These are phyloP conservation scores for Drosophila histrio DNA, from an alignment of 2,888 invertebrate genomes.

Conservation along the genomic window DNA sequence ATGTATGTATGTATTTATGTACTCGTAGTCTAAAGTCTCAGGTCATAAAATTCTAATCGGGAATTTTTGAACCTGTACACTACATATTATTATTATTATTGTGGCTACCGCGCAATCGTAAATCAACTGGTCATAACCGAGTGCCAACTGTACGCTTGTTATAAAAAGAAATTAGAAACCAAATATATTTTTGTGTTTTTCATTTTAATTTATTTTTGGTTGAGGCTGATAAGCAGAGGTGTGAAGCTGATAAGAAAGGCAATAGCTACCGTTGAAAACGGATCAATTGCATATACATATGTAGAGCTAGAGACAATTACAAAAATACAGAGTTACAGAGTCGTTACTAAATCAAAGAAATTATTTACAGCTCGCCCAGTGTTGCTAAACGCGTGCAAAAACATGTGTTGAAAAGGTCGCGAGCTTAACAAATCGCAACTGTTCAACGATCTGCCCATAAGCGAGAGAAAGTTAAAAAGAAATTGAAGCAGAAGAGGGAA, in stretches of 20 bases:
- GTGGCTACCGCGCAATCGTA: constrained; percentile 52
- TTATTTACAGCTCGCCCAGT: constrained; percentile 67
- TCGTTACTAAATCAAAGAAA: constrained; percentile 38
- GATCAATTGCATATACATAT: constrained; percentile 47
- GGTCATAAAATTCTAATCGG: constrained; percentile 31
- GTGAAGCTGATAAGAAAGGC: constrained; percentile 55
- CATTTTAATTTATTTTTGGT: neutral
- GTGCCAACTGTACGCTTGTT: constrained; percentile 58
- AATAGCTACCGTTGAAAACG: constrained; percentile 64
- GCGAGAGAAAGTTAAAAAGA: neutral
- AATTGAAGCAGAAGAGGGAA: neutral
- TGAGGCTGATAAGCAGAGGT: constrained; percentile 60
- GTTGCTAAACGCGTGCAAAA: constrained; percentile 41
- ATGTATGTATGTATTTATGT: neutral
- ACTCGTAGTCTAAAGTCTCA: constrained; percentile 28
- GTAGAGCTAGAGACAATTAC: constrained; percentile 33
- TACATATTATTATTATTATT: no score
- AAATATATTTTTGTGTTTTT: constrained; percentile 23
- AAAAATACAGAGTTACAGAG: constrained; percentile 9
- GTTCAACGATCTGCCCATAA: neutral
- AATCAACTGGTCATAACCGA: constrained; percentile 49
- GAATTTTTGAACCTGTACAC: constrained; percentile 14
- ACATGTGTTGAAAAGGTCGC: constrained; percentile 44
- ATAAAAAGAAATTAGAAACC: constrained; percentile 49
- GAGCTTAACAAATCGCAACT: neutral